Evolutionary conservation across 2,113 vertebrate species (phyloP).

Genomic region (Dendrocopos noguchii): DNA sequence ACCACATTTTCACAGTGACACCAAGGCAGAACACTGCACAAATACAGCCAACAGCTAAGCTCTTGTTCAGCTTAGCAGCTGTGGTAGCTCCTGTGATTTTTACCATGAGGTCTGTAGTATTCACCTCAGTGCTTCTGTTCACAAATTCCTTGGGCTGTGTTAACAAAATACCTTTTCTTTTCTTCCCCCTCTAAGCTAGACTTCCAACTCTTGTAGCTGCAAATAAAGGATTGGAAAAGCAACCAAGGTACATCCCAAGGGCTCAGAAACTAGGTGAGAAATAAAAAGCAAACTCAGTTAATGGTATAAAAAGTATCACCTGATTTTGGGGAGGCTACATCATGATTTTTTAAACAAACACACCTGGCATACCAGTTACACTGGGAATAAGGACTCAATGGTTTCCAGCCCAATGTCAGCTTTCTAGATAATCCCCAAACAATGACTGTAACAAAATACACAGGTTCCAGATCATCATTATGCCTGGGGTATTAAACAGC

Average conservation of each 20-base stretch:
- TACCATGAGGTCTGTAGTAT: neutral
- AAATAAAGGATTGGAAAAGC: neutral
- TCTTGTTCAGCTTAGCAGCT: neutral
- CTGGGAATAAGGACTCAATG: neutral
- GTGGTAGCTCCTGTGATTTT: neutral
- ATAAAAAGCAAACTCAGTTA: neutral
- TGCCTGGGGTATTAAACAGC: constrained; percentile 13
- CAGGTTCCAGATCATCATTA: neutral
- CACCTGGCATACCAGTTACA: constrained; percentile 6
- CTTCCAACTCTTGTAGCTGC: neutral
- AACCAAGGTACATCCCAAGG: fast-evolving
- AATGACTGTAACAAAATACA: constrained; percentile 37
- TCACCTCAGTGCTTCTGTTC: neutral
- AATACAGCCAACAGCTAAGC: too few relatives aligned
- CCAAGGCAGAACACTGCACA: neutral
- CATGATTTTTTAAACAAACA: constrained; percentile 32
- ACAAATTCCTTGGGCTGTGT: neutral
- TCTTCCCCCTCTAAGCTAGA: neutral
- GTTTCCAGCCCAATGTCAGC: constrained; percentile 24
- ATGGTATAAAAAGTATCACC: neutral
- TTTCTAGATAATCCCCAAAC: constrained; percentile 15
- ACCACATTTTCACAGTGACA: neutral
- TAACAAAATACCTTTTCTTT: neutral
- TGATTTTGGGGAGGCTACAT: neutral
- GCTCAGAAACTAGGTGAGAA: neutral